Conservation (phyloP, 64 coral and sea anemone species). For the Trachythela sp. region DNA sequence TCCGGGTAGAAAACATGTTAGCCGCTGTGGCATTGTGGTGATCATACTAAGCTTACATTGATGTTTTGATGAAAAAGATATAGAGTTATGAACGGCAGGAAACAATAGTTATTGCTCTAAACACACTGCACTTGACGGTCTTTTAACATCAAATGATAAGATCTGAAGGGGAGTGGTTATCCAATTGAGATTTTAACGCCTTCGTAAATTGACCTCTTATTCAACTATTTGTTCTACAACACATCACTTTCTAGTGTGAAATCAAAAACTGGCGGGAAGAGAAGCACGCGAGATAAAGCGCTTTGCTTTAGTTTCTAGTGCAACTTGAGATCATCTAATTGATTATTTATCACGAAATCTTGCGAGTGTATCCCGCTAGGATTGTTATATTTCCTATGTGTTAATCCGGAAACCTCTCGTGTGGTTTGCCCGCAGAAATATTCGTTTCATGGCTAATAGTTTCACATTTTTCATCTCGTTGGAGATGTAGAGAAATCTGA, state of each 20-base stretch:
- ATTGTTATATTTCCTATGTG: conserved; percentile 19
- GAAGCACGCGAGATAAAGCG: not conserved
- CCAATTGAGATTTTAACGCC: conserved; percentile 27
- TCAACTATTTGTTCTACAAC: conserved; percentile 1
- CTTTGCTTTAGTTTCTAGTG: not conserved
- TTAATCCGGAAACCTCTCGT: conserved; percentile 23
- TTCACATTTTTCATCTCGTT: not conserved
- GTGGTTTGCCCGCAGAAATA: not conserved
- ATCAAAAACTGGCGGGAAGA: not conserved
- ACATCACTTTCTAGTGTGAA: not conserved
- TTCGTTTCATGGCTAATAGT: conserved; percentile 8
- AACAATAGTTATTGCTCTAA: not conserved
- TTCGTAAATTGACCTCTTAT: conserved; percentile 26
- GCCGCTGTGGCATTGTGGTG: not conserved
- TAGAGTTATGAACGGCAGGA: conserved; percentile 15
- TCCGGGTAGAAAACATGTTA: not conserved
- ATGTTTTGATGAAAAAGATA: not conserved
- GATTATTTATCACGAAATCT: conserved; percentile 7
- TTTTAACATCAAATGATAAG: not conserved
- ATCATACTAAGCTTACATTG: not conserved
- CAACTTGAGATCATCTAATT: conserved; percentile 5
- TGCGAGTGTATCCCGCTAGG: not conserved
- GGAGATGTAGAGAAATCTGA: not conserved
- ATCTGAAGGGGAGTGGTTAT: conserved; percentile 10
- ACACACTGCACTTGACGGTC: not conserved